These are phyloP conservation scores for Sebastiscus tertius DNA, from an alignment of 2,797 vertebrate genomes.

Conservation along the genomic window DNA sequence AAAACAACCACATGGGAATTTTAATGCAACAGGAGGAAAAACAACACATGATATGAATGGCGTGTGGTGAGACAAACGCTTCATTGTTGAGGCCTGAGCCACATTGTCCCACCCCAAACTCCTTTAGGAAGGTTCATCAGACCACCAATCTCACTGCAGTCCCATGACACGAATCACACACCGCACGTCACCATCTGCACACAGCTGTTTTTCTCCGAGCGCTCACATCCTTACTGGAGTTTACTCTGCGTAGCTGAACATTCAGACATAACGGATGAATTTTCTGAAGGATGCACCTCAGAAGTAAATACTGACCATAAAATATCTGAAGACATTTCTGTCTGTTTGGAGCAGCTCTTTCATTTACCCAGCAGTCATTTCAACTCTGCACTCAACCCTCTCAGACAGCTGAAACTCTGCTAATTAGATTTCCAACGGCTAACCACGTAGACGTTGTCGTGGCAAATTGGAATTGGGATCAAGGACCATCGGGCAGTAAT, in stretches of 20 bases:
- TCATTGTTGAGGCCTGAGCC: slow-evolving; percentile 50
- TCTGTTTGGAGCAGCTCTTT: background rate
- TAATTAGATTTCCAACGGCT: slow-evolving; percentile 74
- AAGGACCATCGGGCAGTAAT: slow-evolving; percentile 74
- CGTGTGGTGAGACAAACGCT: slow-evolving; percentile 47
- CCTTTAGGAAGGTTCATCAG: slow-evolving; percentile 41
- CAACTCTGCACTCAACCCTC: slow-evolving; percentile 48
- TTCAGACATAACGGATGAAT: background rate
- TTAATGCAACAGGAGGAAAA: slow-evolving; percentile 59
- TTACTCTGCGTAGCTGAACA: background rate
- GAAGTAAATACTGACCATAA: background rate
- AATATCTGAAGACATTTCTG: background rate
- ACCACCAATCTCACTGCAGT: slow-evolving; percentile 49
- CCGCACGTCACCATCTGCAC: slow-evolving; percentile 33
- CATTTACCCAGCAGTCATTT: slow-evolving; percentile 41
- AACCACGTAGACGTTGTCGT: slow-evolving; percentile 38
- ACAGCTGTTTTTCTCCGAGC: slow-evolving; percentile 24
- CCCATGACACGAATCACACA: slow-evolving; percentile 75
- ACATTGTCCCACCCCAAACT: slow-evolving; percentile 38
- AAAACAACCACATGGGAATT: slow-evolving; percentile 60
- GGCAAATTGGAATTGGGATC: slow-evolving; percentile 78
- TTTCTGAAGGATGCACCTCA: background rate
- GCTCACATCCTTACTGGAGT: background rate
- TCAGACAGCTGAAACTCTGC: slow-evolving; percentile 48
- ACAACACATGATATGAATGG: slow-evolving; percentile 66